A percentile compares a stretch with the other conserved stretches of the same genome.
Evolutionary conservation across 2,888 invertebrate genomes (phyloP).

Genomic region (Elegia similella): DNA sequence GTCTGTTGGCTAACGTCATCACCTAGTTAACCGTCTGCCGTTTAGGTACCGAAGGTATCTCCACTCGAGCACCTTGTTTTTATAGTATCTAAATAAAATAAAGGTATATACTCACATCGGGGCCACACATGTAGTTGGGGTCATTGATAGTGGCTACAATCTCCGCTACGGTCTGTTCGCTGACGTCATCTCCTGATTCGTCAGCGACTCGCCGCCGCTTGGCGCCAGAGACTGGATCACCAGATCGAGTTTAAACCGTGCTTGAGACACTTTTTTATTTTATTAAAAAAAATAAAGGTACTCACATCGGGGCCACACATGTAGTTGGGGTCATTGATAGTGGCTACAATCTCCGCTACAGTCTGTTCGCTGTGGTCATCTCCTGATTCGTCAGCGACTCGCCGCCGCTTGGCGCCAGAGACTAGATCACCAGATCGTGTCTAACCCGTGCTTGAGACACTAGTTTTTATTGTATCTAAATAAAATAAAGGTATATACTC

Average conservation of each 20-base stretch:
- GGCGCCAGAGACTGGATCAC: no score
- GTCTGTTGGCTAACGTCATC: slow-evolving; percentile 90
- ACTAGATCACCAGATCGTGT: slow-evolving; percentile 35
- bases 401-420: slow-evolving; percentile 57
- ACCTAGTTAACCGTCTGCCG: slow-evolving; percentile 61
- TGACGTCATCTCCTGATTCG: slow-evolving; percentile 85
- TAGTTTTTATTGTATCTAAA: no score
- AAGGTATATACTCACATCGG: slow-evolving; percentile 83
- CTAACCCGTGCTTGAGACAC: slow-evolving; percentile 50
- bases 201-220: slow-evolving; percentile 63
- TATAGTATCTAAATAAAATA: neutral
- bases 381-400: slow-evolving; percentile 58
- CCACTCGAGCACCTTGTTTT: slow-evolving; percentile 22
- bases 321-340: slow-evolving; percentile 91
- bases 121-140: slow-evolving; percentile 91
- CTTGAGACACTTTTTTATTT: no score
- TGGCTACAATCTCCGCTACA: slow-evolving; percentile 90
- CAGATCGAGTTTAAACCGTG: slow-evolving; percentile 45
- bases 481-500: no score
- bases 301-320: slow-evolving; percentile 91
- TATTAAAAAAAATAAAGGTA: no score
- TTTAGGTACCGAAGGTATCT: slow-evolving; percentile 48
- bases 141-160: slow-evolving; percentile 92
- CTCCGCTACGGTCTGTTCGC: slow-evolving; percentile 89
- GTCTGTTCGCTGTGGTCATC: slow-evolving; percentile 90